These are phyloP conservation scores for Sinella curviseta DNA, from an alignment of 1,140 invertebrate species.

Conservation along the genomic window DNA sequence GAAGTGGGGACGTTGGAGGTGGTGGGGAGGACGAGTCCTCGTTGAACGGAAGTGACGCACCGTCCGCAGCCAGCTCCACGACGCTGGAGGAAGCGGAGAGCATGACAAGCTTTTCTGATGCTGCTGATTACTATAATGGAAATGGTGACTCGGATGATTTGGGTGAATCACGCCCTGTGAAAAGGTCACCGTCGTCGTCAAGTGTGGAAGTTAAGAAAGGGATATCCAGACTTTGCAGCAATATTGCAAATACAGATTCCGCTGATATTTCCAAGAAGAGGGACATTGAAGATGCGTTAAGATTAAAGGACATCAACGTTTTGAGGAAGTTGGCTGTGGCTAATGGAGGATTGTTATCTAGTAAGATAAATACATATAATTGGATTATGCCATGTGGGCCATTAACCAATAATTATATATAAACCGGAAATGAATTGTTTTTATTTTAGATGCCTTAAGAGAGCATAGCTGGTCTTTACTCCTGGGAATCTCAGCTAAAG, in stretches of 20 bases:
- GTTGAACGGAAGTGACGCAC: constrained; percentile 5
- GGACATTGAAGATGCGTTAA: constrained; percentile 36
- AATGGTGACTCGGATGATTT: background rate
- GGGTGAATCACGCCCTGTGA: background rate
- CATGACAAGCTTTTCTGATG: constrained; percentile 26
- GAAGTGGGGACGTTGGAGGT: background rate
- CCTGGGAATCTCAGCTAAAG: constrained; percentile 37
- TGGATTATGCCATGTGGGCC: background rate
- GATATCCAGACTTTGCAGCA: constrained; percentile 44
- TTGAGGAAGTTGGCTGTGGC: constrained; percentile 38
- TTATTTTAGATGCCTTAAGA: constrained; percentile 42
- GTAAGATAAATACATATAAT: constrained; percentile 36
- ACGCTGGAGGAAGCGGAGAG: constrained; percentile 38
- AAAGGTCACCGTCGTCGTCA: background rate
- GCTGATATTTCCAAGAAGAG: constrained; percentile 33
- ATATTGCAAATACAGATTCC: constrained; percentile 36
- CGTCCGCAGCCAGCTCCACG: constrained; percentile 17
- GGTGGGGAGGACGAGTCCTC: background rate
- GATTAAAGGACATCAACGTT: constrained; percentile 8
- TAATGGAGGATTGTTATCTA: constrained; percentile 42
- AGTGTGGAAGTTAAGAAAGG: constrained; percentile 36
- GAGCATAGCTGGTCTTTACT: constrained; percentile 43
- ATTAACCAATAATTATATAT: background rate
- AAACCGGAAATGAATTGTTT: background rate
- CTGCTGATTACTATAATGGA: background rate